Conservation (phyloP, 2,888 invertebrate species). For the Melanargia galathea region DNA sequence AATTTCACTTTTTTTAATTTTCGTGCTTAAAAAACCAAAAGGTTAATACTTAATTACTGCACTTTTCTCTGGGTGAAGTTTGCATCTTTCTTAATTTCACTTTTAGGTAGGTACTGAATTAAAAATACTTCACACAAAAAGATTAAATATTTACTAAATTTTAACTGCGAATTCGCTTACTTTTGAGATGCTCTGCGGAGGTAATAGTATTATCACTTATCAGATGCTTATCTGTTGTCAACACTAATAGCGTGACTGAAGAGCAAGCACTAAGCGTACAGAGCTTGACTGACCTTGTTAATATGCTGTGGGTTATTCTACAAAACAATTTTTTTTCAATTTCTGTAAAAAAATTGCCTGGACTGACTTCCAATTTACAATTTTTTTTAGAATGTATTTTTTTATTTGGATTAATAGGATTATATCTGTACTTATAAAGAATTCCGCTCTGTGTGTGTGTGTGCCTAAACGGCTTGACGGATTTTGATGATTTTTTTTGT, state of each 20-base stretch:
- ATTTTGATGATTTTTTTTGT: too few relatives aligned
- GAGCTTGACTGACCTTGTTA: slow-evolving; percentile 51
- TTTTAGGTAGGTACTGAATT: background rate
- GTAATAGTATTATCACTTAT: slow-evolving; percentile 46
- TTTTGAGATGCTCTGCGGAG: slow-evolving; percentile 19
- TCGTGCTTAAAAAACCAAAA: too few relatives aligned
- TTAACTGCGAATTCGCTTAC: slow-evolving; percentile 9
- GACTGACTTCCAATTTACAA: too few relatives aligned
- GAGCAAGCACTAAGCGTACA: slow-evolving; percentile 47
- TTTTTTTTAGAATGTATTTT: too few relatives aligned
- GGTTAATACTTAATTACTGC: too few relatives aligned
- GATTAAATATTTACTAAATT: background rate
- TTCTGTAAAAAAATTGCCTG: background rate
- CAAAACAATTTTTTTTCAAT: slow-evolving; percentile 5
- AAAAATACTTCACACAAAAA: background rate
- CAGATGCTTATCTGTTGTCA: slow-evolving; percentile 49
- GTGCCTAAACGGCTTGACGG: too few relatives aligned
- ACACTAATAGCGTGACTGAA: slow-evolving; percentile 52
- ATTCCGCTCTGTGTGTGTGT: too few relatives aligned
- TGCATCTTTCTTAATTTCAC: background rate
- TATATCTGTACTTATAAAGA: too few relatives aligned
- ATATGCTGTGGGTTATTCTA: slow-evolving; percentile 46
- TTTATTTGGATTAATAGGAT: too few relatives aligned
- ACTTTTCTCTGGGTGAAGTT: too few relatives aligned
- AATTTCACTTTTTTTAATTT: too few relatives aligned